Evolutionary conservation across 2,888 invertebrate genomes (phyloP), one percentile per base, ranked within the genome.

Genomic region (Parnassius mnemosyne): DNA sequence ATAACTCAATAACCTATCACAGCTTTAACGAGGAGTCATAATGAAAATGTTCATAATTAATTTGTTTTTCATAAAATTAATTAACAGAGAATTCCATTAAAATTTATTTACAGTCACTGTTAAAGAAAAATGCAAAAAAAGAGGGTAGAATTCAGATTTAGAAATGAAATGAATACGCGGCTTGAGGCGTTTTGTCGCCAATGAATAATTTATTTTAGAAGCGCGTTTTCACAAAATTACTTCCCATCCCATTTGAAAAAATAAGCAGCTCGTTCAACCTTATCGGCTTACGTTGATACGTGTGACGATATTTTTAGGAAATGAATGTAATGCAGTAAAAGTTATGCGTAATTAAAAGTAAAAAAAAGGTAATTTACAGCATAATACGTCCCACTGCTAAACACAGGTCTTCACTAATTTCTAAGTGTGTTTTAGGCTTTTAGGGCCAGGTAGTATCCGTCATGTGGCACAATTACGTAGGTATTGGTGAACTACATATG

Each of bases 181-280:
- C 89, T 87, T 82, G 80, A 80, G 87, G 89, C 89, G 84, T 87
- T 89, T 88, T 89, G 89, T 89, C 89, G 87, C 84, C 85, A 78
- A 89, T 91, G 90, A 91, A 90, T 91, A 89, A 91, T 90, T 90
- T 91, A 91, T 91, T 84, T 88, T 85, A 81, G 85, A 87, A 87
- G 82, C 85, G 84, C 84, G 83, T 88, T 87, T 85, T 87, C 85
- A 80, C 82, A 79, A 90, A 90, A 90, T 90, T 90, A 89, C 90
- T 88, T 84, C 83, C 84, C 81, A 80, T 87, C 82, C 84, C 84
- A 85, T 87, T 84, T 80, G 82, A 84, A 82, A 84, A 84, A 84
- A 80, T 85, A 79, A 79, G 80, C 78, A 76, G 76, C 75, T 68
- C 49, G 11, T 34, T 10, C 59, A 68, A 68, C 64, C 60, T 64